A percentile compares a stretch with the other conserved stretches of the same genome.
phyloP scores from a whole-genome alignment of 2,888 invertebrate species.

The Agriopis leucophaearia region DNA sequence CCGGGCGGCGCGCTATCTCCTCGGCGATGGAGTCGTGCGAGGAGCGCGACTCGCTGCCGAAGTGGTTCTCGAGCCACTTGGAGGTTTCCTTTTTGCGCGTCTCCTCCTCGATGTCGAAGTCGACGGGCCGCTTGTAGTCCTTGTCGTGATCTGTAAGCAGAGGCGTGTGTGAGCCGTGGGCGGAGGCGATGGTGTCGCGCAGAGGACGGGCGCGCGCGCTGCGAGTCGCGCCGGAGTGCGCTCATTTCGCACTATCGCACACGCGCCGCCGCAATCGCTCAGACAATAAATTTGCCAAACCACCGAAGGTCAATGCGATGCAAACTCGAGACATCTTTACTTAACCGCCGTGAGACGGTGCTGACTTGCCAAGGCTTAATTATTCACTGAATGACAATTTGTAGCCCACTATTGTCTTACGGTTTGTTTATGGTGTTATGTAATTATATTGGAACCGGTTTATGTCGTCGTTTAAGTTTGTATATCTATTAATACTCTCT shows the following conservation, averaged over 20 bases:
- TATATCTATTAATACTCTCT: conserved; percentile 14
- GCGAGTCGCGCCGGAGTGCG: conserved; percentile 66
- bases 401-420: conserved; percentile 68
- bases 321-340: conserved; percentile 75
- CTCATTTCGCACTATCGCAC: conserved; percentile 56
- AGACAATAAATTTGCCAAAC: conserved; percentile 84
- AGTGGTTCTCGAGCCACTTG: conserved; percentile 96
- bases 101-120: conserved; percentile 95
- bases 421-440: conserved; percentile 60
- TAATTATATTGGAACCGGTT: conserved; percentile 45
- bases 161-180: conserved; percentile 52
- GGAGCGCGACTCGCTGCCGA: conserved; percentile 94
- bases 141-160: conserved; percentile 89
- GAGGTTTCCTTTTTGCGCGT: conserved; percentile 96
- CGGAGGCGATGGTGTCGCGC: conserved; percentile 58
- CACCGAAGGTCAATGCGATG: conserved; percentile 81
- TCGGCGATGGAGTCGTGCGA: conserved; percentile 90
- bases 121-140: conserved; percentile 93
- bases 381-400: conserved; percentile 75
- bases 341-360: conserved; percentile 65
- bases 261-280: conserved; percentile 73
- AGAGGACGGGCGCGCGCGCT: conserved; percentile 70
- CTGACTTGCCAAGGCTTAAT: conserved; percentile 57
- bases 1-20: conserved; percentile 87
- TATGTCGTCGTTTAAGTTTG: conserved; percentile 16